Evolutionary conservation across 2,113 vertebrate genomes (phyloP), one percentile per base, ranked within the genome.

Genomic region (Amblyopsis rosae): DNA sequence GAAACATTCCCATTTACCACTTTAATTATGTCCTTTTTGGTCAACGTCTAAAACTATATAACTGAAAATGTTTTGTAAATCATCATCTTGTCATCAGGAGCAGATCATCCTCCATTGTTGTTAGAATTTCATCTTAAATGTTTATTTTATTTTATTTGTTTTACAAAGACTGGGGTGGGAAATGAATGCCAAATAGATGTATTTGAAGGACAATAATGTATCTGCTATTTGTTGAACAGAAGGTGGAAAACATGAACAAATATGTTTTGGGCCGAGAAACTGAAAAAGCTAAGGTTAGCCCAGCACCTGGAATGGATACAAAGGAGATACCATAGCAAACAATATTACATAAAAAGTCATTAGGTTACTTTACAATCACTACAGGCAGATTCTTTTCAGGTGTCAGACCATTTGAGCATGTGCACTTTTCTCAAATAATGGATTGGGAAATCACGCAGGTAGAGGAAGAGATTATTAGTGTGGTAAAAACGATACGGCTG

Each of bases 201-300:
- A 26, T 26, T 26, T 26, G 26, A 26, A 79, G 76, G 76, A 79
- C 73, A 73, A 73, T 79, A 70, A 74, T 79, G 45, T 64, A 56
- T 65, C 32, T 66, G 17, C 66, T 65, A 61, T 56, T 19, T 49
- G 26, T 54, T 7, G 6, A 17, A 7, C 51, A 54, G 51, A 54
- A 54, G n/a, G 35, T 41, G 35, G 35, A 41, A 41, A 41, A 6
- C 35, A 41, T 41, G 35, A 41, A 41, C 35, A 41, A 7, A 41
- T 41, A 7, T 41, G 4, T 41, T 41, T 41, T 41, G 35, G 35
- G 35, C 35, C 35, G 35, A 41, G 19, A 19, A 19, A 19, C 19
- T 19, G 19, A 19, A 19, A 19, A 19, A 19, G 19, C 26, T 26
- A 26, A 26, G 26, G 26, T 26, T 26, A 26, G 26, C 26, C 26